Evolutionary conservation across 1,140 invertebrate species (phyloP), one percentile per base, ranked within the genome.

Genomic region (Macrostomum lignano): DNA sequence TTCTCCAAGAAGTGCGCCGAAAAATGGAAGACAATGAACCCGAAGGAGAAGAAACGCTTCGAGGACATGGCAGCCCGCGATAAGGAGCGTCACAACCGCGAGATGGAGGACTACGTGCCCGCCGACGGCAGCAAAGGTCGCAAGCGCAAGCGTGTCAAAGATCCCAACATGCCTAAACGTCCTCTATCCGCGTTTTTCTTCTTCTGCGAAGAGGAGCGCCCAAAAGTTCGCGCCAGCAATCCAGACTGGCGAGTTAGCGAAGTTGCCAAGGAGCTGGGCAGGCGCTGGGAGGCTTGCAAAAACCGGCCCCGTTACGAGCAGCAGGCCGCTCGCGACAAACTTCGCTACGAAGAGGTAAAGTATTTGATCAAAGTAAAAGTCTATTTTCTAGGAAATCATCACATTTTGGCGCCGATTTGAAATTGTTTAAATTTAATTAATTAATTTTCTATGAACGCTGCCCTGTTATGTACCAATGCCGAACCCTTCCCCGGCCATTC

Each of bases 101-200:
- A 96, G 63, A 94, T 96, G 79, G 70, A 74, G 42, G 75, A 69
- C 47, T 96, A 93, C 60, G 72, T 74, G 33, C 82, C 84, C 26
- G 72, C 76, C 13, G 74, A 76, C 44, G 76, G 75, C 26, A 71
- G 73, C 46, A 25, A 36, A 6, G 22, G 31, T 17, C 62, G 58
- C 55, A 88, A 77, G 52, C 68, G 74, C 52, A 82, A 81, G 61
- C 71, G 75, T 49, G 67, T 69, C 36, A 93, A 94, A 63, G 88
- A 98, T 58, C 88, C 86, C 10, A 91, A 94, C 65, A 84, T 86
- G 44, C 91, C 88, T 24, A 98, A 96, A 65, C 65, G 88, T 64
- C 77, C 84, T 46, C 64, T 98, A 72, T 91, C 84, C 39, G 84
- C 88, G 26, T 96, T 96, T 67, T 96, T 98, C 64, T 86, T 79